Evolutionary conservation across 2,888 invertebrate species (phyloP), one percentile per base, ranked within the genome.

Genomic region (Zygothrica quintamaculata): DNA sequence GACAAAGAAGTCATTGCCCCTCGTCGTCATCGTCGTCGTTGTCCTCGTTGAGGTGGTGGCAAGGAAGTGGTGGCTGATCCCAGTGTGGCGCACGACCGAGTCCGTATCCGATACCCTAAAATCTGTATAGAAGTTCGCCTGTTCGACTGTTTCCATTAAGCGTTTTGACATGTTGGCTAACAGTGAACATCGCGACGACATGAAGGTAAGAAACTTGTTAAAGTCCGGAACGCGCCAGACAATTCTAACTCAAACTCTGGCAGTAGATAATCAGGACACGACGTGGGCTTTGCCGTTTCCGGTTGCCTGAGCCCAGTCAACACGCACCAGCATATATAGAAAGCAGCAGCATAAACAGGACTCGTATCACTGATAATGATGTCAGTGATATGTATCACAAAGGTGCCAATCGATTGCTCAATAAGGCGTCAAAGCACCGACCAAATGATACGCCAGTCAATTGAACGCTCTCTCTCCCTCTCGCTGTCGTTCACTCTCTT

Each of bases 101-200:
- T 76, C 76, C 82, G 56, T 58, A 72, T 71, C 71, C 57, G 72
- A 62, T 58, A 44, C 53, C 66, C 18, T 61, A 43, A 53, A 66
- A 71, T 71, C 66, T 66, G 66, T 71, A 72, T 53, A 58, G 53
- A 42, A 74, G 58, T 37, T 60, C 57, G 62, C 33, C 53, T 31
- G 11, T 33, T 26, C 53, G 44, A 15, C 52, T 68, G 70, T 76
- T 78, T 62, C 79, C 74, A 77, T 77, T 84, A 82, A 84, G 82
- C 85, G 81, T 81, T 84, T 82, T 82, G 82, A 84, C 82, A 82
- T 81, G 82, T 80, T 67, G 77, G 70, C 84, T 50, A 65, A 50
- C 58, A 72, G 58, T 52, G 42, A 34, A 12, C 61, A n/a, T 62
- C 58, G 55, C 26, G 51, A 44, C 18, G 26, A 29, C 13, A 15